A percentile compares a stretch with the other conserved stretches of the same genome.
Conservation (phyloP, 2,797 vertebrate genomes). For the Argyrosomus regius region DNA sequence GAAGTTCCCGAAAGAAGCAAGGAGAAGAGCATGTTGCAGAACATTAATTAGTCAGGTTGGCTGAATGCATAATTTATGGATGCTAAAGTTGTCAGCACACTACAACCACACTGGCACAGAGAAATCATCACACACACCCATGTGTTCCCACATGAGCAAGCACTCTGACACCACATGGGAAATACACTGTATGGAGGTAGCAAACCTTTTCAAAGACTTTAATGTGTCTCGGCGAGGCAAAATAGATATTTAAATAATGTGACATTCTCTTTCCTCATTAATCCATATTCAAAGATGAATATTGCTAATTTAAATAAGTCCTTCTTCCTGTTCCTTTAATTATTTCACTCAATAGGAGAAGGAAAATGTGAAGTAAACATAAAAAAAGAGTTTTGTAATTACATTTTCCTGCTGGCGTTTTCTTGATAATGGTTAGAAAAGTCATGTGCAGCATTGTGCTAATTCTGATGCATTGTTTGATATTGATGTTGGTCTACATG, state of each 20-base stretch:
- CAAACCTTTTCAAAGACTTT: constrained; percentile 33
- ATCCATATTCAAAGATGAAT: constrained; percentile 11
- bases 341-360: neutral
- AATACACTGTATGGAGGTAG: constrained; percentile 16
- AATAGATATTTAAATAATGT: constrained; percentile 19
- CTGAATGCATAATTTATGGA: constrained; percentile 49
- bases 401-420: neutral
- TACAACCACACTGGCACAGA: constrained; percentile 7
- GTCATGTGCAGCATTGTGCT: too few species aligned
- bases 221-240: neutral
- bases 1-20: neutral
- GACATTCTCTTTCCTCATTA: constrained; percentile 2
- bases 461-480: too few species aligned
- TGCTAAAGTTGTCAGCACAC: constrained; percentile 32
- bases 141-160: constrained; percentile 28
- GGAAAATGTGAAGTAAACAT: neutral
- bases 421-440: too few species aligned
- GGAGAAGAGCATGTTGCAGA: constrained; percentile 21
- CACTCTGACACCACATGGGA: constrained; percentile 5
- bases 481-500: neutral
- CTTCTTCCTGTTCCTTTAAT: neutral
- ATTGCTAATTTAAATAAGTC: constrained; percentile 1
- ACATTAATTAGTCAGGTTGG: constrained; percentile 47
- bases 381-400: neutral
- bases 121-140: neutral